phyloP scores from a whole-genome alignment of 2,113 vertebrate species.

The Osmerus eperlanus region DNA sequence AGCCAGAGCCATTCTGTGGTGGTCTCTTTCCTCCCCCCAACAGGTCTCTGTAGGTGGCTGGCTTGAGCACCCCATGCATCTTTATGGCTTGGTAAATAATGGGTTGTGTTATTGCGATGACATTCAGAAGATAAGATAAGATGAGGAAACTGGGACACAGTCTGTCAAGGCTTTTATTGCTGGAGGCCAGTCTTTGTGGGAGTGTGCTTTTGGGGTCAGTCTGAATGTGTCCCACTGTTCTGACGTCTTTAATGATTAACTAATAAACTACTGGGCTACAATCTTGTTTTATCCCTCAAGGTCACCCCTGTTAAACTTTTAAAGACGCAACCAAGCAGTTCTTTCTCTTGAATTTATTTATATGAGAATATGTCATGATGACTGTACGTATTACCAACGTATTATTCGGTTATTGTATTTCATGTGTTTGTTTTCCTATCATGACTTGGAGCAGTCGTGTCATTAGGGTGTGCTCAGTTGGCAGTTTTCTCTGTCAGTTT shows the following conservation, averaged over 20 bases:
- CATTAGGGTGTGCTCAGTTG: not conserved
- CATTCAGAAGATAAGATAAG: constrained; percentile 63
- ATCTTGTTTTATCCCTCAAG: constrained; percentile 30
- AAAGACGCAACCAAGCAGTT: not conserved
- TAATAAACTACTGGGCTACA: constrained; percentile 30
- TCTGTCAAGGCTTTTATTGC: constrained; percentile 37
- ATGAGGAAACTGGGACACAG: constrained; percentile 17
- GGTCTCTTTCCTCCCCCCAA: constrained; percentile 2
- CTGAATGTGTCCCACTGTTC: constrained; percentile 23
- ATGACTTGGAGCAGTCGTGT: not conserved
- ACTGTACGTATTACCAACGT: no score
- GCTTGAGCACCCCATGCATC: constrained; percentile 15
- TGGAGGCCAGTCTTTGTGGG: constrained; percentile 44
- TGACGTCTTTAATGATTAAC: constrained; percentile 60
- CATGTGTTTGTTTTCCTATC: not conserved
- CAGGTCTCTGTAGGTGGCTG: constrained; percentile 17
- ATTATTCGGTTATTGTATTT: not conserved
- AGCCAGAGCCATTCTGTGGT: constrained; percentile 34
- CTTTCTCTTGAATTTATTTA: not conserved
- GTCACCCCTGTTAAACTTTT: constrained; percentile 43
- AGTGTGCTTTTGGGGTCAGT: constrained; percentile 11
- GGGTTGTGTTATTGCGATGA: constrained; percentile 48
- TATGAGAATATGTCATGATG: no score
- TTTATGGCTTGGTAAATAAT: constrained; percentile 53
- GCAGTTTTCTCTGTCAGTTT: no score